phyloP scores from a whole-genome alignment of 2,797 vertebrate species.

The Remorina albescens region DNA sequence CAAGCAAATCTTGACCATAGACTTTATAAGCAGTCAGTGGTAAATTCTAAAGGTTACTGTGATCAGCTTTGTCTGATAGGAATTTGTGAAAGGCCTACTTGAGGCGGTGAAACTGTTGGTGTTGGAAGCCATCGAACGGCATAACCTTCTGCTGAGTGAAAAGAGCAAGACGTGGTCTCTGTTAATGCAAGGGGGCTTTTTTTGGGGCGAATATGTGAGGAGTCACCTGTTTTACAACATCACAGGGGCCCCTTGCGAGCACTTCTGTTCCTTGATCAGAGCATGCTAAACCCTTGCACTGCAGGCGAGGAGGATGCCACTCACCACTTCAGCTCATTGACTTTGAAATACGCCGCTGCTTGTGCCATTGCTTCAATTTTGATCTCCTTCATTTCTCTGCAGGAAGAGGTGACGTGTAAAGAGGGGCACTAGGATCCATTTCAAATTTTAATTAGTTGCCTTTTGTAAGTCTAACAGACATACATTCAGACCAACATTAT shows the following conservation, averaged over 20 bases:
- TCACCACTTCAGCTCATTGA: conserved; percentile 68
- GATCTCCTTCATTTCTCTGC: conserved; percentile 70
- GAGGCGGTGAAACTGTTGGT: conserved; percentile 27
- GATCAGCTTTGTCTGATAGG: conserved; percentile 40
- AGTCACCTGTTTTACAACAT: conserved; percentile 45
- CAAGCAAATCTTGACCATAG: conserved; percentile 11
- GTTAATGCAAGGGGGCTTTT: conserved; percentile 6
- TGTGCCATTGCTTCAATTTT: conserved; percentile 70
- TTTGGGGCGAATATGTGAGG: conserved; percentile 15
- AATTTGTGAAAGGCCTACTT: conserved; percentile 42
- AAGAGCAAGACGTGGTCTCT: conserved; percentile 24
- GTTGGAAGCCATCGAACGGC: conserved; percentile 8
- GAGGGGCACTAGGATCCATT: conserved; percentile 76
- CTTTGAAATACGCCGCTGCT: conserved; percentile 71
- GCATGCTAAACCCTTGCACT: conserved; percentile 47
- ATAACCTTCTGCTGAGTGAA: conserved; percentile 29
- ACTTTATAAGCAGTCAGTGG: conserved; percentile 18
- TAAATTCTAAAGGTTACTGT: conserved; percentile 40
- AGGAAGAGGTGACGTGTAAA: conserved; percentile 72
- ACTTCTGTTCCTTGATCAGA: conserved; percentile 29
- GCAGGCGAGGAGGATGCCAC: conserved; percentile 46
- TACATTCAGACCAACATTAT: conserved; percentile 82
- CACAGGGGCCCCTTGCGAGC: conserved; percentile 22
- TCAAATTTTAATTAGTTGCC: conserved; percentile 84
- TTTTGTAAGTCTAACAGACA: conserved; percentile 82